Percentiles rank a stretch among this genome's conserved stretches.
Evolutionary conservation across 2,113 vertebrate species (phyloP).

Genomic region (Plotosus lineatus): DNA sequence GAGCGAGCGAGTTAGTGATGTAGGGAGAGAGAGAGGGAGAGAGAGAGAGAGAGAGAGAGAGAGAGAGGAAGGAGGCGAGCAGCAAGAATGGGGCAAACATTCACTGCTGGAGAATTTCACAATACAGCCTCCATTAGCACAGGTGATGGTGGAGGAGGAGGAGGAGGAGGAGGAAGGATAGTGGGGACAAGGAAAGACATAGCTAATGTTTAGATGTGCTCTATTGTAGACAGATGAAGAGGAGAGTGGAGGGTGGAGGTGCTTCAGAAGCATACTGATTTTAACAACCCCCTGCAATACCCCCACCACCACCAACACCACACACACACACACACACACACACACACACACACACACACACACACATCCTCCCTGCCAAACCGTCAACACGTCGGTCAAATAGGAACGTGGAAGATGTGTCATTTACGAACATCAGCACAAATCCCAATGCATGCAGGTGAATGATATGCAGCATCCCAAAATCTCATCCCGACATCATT

Average conservation of each 20-base stretch:
- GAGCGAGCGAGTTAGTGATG: slow-evolving; percentile 59
- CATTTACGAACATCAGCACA: not conserved
- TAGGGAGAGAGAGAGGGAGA: slow-evolving; percentile 33
- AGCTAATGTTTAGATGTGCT: slow-evolving; percentile 51
- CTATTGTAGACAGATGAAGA: slow-evolving; percentile 47
- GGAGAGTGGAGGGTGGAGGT: slow-evolving; percentile 14
- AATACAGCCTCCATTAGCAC: slow-evolving; percentile 53
- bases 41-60: slow-evolving; percentile 18
- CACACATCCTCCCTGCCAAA: not conserved
- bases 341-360: not conserved
- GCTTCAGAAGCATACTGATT: slow-evolving; percentile 29
- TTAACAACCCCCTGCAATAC: not conserved
- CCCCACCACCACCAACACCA: not conserved
- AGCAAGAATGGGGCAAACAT: slow-evolving; percentile 36
- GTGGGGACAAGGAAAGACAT: not conserved
- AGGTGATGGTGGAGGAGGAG: slow-evolving; percentile 23
- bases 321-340: not conserved
- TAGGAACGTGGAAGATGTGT: slow-evolving; percentile 11
- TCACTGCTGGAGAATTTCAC: slow-evolving; percentile 61
- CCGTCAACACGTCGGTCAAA: slow-evolving; percentile 16
- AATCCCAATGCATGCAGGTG: not conserved
- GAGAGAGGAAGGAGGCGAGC: slow-evolving; percentile 28
- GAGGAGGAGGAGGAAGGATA: not conserved
- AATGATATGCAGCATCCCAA: not conserved
- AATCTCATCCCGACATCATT: too few relatives aligned